Conservation (phyloP, 2,888 invertebrate species). For the Apamea crenata region DNA sequence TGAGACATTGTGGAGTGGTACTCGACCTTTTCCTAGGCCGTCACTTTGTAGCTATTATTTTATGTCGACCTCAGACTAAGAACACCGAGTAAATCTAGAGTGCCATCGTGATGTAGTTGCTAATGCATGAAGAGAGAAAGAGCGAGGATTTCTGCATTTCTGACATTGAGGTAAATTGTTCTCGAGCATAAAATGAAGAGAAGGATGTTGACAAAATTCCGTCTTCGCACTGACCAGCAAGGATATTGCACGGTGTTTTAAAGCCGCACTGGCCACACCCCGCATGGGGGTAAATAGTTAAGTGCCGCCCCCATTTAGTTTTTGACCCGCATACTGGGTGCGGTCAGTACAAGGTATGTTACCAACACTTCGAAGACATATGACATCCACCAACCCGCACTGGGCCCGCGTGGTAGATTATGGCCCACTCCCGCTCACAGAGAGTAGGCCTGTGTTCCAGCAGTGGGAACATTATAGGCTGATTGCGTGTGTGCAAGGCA, state of each 20-base stretch:
- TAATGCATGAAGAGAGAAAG: not conserved
- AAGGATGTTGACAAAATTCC: not conserved
- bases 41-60: not conserved
- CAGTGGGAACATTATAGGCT: not conserved
- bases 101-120: not conserved
- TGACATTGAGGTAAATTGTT: not conserved
- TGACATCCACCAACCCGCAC: not conserved
- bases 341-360: not conserved
- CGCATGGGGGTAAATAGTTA: not conserved
- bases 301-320: not conserved
- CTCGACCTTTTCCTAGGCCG: constrained; percentile 22
- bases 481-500: not conserved
- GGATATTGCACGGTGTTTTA: too few species aligned
- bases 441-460: not conserved
- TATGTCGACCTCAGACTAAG: not conserved
- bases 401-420: not conserved
- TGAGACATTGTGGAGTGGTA: constrained; percentile 20
- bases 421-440: not conserved
- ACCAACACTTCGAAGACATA: not conserved
- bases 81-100: not conserved
- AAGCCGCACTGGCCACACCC: not conserved
- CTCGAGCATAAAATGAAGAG: not conserved
- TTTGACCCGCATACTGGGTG: too few species aligned
- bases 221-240: not conserved
- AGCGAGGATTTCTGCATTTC: not conserved